Percentiles rank a stretch among this genome's conserved stretches.
Conservation (phyloP, 30 jellyfish, hydroid and myxozoan genomes). For the Nemopilema nomurai region DNA sequence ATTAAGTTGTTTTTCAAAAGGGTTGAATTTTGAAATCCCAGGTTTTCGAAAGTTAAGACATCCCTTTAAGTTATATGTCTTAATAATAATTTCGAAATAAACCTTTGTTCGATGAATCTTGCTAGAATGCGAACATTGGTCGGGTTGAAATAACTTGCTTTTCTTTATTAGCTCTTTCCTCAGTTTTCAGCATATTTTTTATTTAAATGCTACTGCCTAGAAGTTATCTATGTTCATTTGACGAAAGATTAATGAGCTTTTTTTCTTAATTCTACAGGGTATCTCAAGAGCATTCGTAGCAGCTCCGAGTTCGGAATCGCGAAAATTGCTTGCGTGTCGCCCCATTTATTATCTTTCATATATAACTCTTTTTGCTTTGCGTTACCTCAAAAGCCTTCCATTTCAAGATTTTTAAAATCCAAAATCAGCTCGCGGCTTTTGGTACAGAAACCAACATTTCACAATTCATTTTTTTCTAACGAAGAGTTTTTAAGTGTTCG, state of each 20-base stretch:
- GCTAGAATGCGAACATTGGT: not conserved
- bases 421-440: too few relatives aligned
- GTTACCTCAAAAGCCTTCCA: too few relatives aligned
- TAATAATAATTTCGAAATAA: too few relatives aligned
- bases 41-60: too few relatives aligned
- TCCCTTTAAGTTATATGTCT: too few relatives aligned
- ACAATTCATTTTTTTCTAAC: too few relatives aligned
- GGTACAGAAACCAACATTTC: too few relatives aligned
- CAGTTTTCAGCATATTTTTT: not conserved
- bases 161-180: not conserved
- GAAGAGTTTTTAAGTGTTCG: too few relatives aligned
- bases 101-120: too few relatives aligned
- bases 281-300: slow-evolving; percentile 18
- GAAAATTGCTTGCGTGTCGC: slow-evolving; percentile 54
- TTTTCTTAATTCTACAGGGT: slow-evolving; percentile 61
- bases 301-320: slow-evolving; percentile 61
- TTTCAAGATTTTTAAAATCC: too few relatives aligned
- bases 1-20: too few relatives aligned
- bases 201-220: not conserved
- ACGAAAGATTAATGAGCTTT: slow-evolving; percentile 7
- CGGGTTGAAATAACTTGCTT: not conserved
- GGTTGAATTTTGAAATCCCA: too few relatives aligned
- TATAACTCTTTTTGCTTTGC: not conserved
- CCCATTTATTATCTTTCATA: not conserved
- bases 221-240: not conserved